Evolutionary conservation across 2,888 invertebrate genomes (phyloP).

Genomic region (Acrobasis suavella): DNA sequence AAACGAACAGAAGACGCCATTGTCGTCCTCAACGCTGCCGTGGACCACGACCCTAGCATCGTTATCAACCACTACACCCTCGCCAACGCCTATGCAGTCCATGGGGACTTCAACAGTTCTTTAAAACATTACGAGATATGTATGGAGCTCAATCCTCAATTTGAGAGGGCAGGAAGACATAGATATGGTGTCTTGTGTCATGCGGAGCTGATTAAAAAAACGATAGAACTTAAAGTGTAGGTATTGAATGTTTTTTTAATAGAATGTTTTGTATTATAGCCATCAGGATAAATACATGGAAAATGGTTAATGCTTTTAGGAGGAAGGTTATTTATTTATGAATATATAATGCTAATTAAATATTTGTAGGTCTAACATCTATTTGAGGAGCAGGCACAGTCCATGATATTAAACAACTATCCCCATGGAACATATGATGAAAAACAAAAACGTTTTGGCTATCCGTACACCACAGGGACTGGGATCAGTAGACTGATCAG

Average conservation of each 20-base stretch:
- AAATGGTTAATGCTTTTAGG: no score
- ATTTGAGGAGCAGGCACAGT: no score
- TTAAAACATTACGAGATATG: constrained; percentile 83
- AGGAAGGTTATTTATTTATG: no score
- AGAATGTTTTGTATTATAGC: no score
- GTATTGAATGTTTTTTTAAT: constrained; percentile 40
- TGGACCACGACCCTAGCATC: constrained; percentile 86
- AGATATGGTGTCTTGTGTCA: constrained; percentile 87
- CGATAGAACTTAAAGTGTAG: constrained; percentile 86
- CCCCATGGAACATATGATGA: no score
- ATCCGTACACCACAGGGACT: no score
- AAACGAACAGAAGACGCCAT: constrained; percentile 87
- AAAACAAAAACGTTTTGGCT: no score
- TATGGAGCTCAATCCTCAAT: constrained; percentile 84
- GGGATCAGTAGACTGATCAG: no score
- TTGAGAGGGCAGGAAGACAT: constrained; percentile 83
- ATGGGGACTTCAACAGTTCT: constrained; percentile 88
- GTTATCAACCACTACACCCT: constrained; percentile 85
- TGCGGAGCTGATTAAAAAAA: constrained; percentile 82
- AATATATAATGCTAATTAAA: no score
- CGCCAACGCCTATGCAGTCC: constrained; percentile 87
- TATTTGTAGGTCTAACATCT: no score
- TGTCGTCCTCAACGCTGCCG: constrained; percentile 86
- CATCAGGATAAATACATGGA: no score
- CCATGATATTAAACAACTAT: no score